Evolutionary conservation across 64 coral and sea anemone genomes (phyloP).

Genomic region (Pachyseris speciosa): DNA sequence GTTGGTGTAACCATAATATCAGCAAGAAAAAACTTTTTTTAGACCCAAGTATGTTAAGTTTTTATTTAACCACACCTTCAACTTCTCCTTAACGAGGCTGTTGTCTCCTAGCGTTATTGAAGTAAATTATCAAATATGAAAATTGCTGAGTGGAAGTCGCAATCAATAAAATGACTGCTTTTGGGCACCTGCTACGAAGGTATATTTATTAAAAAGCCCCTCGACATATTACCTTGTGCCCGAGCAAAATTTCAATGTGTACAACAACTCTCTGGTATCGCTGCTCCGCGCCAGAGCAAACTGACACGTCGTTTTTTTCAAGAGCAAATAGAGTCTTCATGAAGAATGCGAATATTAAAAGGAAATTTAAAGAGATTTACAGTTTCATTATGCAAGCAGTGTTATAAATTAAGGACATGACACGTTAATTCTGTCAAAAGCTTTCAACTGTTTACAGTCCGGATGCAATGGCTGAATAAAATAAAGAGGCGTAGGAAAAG

Average conservation of each 20-base stretch:
- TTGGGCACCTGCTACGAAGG: slow-evolving; percentile 7
- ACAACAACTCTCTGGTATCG: background rate
- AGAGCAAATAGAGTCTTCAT: slow-evolving; percentile 21
- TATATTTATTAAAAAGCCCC: slow-evolving; percentile 2
- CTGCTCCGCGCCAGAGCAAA: background rate
- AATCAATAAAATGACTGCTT: slow-evolving; percentile 39
- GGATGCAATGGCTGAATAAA: slow-evolving; percentile 16
- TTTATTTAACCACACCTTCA: background rate
- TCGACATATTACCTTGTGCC: background rate
- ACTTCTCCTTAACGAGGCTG: background rate
- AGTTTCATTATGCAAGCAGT: slow-evolving; percentile 40
- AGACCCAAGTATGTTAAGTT: background rate
- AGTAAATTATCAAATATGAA: background rate
- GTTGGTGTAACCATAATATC: slow-evolving; percentile 4
- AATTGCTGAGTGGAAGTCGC: background rate
- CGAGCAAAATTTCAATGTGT: background rate
- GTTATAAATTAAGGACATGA: slow-evolving; percentile 59
- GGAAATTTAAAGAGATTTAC: slow-evolving; percentile 40
- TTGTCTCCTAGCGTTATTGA: background rate
- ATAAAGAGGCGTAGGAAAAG: background rate
- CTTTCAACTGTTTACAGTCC: slow-evolving; percentile 30
- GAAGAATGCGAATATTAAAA: slow-evolving; percentile 37
- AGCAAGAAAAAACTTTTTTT: background rate
- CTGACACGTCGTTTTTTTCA: background rate
- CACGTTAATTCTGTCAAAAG: slow-evolving; percentile 20